Conservation (phyloP, 1,140 invertebrate genomes). For the Ditylenchus dipsaci region DNA sequence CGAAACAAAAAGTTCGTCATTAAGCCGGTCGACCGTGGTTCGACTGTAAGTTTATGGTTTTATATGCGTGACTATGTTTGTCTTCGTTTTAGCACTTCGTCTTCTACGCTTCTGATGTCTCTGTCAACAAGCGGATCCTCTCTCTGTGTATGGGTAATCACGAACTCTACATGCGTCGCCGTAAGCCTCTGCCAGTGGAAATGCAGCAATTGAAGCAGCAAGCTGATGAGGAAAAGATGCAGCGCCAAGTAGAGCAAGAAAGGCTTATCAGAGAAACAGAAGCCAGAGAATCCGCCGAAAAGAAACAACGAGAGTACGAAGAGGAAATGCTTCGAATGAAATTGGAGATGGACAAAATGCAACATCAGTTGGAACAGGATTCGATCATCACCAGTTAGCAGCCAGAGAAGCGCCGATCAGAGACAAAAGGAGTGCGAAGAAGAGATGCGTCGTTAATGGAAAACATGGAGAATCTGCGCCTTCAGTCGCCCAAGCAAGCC, state of each 20-base stretch:
- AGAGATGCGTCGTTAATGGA: no score
- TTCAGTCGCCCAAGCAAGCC: no score
- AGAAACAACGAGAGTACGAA: slow-evolving; percentile 61
- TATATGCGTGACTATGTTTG: no score
- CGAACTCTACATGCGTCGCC: slow-evolving; percentile 89
- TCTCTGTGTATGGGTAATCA: slow-evolving; percentile 96
- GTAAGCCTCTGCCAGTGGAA: slow-evolving; percentile 94
- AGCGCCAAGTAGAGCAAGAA: slow-evolving; percentile 50
- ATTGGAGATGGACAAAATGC: slow-evolving; percentile 66
- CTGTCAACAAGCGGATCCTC: slow-evolving; percentile 96
- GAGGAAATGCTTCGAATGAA: slow-evolving; percentile 69
- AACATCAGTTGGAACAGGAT: slow-evolving; percentile 32
- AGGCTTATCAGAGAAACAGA: slow-evolving; percentile 58
- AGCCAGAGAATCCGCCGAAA: slow-evolving; percentile 61
- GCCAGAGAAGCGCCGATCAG: no score
- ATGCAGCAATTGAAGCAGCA: slow-evolving; percentile 98
- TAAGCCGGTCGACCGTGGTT: slow-evolving; percentile 98
- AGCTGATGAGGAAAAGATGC: slow-evolving; percentile 65
- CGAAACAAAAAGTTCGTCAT: slow-evolving; percentile 99
- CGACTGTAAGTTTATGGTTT: slow-evolving; percentile 66
- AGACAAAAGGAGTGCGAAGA: no score
- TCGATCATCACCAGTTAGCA: no score
- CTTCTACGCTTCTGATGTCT: slow-evolving; percentile 90
- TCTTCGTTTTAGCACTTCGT: slow-evolving; percentile 75
- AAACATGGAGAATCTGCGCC: no score